These are phyloP conservation scores for Thunnus thynnus DNA, from an alignment of 2,113 vertebrate species.

Conservation along the genomic window DNA sequence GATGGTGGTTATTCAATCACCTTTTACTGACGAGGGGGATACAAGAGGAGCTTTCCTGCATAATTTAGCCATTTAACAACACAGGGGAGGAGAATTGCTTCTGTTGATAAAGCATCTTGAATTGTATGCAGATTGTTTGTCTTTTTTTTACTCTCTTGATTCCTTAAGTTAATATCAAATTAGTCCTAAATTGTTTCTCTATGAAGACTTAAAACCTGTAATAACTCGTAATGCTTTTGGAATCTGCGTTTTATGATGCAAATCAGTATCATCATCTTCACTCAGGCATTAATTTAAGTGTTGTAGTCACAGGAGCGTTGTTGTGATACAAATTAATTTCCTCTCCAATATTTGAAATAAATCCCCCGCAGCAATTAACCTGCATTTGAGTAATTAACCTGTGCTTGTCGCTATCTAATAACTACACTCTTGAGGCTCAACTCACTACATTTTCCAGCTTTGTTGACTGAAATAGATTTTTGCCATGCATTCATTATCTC, in stretches of 20 bases:
- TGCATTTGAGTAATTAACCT: constrained; percentile 72
- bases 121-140: not conserved
- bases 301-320: constrained; percentile 58
- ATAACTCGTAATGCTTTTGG: constrained; percentile 3
- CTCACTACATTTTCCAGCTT: not conserved
- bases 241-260: constrained; percentile 16
- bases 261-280: constrained; percentile 33
- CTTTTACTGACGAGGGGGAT: constrained; percentile 28
- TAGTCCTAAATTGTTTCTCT: not conserved
- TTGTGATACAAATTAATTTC: constrained; percentile 70
- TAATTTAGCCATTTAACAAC: constrained; percentile 25
- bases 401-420: constrained; percentile 65
- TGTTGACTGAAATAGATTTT: constrained; percentile 11
- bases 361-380: constrained; percentile 73
- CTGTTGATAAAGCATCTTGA: constrained; percentile 4
- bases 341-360: constrained; percentile 64
- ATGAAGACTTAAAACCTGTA: not conserved
- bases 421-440: constrained; percentile 44
- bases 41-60: not conserved
- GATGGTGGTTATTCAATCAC: constrained; percentile 29
- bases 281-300: constrained; percentile 49
- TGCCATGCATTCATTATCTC: constrained; percentile 11
- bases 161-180: constrained; percentile 3
- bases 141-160: constrained; percentile 5
- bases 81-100: not conserved